Base-by-base conservation (phyloP, 2,797 vertebrate genomes). In the Paguma larvata region DNA sequence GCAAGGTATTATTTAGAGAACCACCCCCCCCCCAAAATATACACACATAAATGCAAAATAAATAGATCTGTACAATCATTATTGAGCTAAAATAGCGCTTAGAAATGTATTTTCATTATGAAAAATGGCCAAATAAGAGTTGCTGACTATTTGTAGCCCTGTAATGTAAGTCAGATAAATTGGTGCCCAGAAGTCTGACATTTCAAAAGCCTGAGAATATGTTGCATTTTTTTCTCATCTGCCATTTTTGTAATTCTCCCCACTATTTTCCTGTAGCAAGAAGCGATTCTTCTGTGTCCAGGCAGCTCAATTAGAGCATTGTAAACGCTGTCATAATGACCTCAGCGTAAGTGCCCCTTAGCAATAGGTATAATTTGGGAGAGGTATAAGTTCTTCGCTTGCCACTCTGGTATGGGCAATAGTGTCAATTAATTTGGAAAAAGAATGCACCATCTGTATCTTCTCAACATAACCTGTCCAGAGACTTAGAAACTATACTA, bases 81-180 rank as follows among this genome's bases (percentile, higher is more conserved):
- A 98, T 97, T 67, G 95, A 98, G 96, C 98, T 98, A 98, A 98
- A 99, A 98, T 97, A 98, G 97, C 98, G 98, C 96, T 98, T 98
- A 98, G 98, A 97, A 98, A 98, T 97, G 97, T 98, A 98, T 98
- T 98, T 98, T 98, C 98, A 98, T 98, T 98, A 98, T 99, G 98
- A 99, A 98, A 98, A 99, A 98, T 98, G 96, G 91, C 88, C 87
- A 97, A 97, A 97, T 98, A 98, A 98, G 97, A 73, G 79, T 98
- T 94, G 46, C 95, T 98, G 98, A 98, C 97, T 98, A 97, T 99
- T 98, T 98, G 97, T 98, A 98, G 98, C 89, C 93, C 98, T 98
- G 92, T 98, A 98, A 92, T 98, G 87, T 98, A 99, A 99, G 98
- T 98, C 98, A 98, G 98, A 99, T 98, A 99, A 99, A 99, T 99